phyloP scores from a whole-genome alignment of 2,797 vertebrate genomes.

The Phaenicophaeus curvirostris region DNA sequence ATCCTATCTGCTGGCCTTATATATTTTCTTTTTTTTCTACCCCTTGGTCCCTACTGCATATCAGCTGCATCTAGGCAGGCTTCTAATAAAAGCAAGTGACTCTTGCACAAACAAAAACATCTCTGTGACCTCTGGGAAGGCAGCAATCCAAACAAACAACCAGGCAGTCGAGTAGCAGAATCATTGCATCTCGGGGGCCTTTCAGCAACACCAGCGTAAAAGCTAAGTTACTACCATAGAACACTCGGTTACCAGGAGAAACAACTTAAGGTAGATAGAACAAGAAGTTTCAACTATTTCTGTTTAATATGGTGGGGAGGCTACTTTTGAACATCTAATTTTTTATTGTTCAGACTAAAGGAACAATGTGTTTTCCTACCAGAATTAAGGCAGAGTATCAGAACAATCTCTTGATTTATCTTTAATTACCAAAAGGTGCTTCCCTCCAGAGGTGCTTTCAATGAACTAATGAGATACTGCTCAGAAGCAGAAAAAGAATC shows the following conservation, averaged over 20 bases:
- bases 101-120: constrained; percentile 65
- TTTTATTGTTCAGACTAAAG: not conserved
- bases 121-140: constrained; percentile 69
- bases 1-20: constrained; percentile 31
- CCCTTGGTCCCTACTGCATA: constrained; percentile 47
- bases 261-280: not conserved
- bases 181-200: not conserved
- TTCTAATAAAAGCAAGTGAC: constrained; percentile 78
- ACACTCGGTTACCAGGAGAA: not conserved
- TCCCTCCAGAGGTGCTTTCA: not conserved
- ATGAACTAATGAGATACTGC: not conserved
- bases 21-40: constrained; percentile 14
- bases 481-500: not conserved
- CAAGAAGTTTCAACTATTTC: not conserved
- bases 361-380: not conserved
- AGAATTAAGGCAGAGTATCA: not conserved
- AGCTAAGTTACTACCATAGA: not conserved
- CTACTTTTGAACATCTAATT: not conserved
- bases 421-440: not conserved
- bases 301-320: not conserved
- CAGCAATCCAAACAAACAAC: constrained; percentile 60
- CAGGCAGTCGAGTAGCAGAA: constrained; percentile 68
- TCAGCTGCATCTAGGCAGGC: constrained; percentile 68
- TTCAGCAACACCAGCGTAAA: not conserved
- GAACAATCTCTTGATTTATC: not conserved